Percentiles rank a stretch among this genome's conserved stretches.
Evolutionary conservation across 1,140 invertebrate genomes (phyloP).

Genomic region (Drosophila murphyi): DNA sequence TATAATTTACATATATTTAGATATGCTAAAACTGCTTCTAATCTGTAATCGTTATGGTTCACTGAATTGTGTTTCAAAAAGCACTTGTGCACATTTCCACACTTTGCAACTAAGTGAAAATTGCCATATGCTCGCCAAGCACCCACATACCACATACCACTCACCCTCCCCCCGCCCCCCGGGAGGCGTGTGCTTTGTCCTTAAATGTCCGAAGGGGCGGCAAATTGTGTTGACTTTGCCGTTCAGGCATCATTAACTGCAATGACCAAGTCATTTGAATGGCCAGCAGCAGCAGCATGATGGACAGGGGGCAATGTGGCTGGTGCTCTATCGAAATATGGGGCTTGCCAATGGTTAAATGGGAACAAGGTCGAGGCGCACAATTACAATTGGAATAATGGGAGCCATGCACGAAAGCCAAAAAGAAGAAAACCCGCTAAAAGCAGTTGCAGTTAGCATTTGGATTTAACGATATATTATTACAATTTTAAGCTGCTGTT

Average conservation of each 20-base stretch:
- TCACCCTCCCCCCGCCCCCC: too few species aligned
- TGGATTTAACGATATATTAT: conserved; percentile 69
- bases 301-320: neutral
- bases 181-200: conserved; percentile 7
- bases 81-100: conserved; percentile 44
- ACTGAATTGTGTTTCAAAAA: conserved; percentile 24
- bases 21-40: neutral
- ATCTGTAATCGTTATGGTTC: neutral
- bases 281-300: conserved; percentile 2
- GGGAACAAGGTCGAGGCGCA: conserved; percentile 59
- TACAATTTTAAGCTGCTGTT: conserved; percentile 52
- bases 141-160: too few species aligned
- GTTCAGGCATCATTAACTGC: conserved; percentile 76
- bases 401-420: conserved; percentile 47
- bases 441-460: conserved; percentile 6
- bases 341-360: conserved; percentile 7
- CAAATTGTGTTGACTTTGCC: conserved; percentile 46
- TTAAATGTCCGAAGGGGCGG: conserved; percentile 54
- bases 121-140: conserved; percentile 56
- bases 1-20: neutral
- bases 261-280: conserved; percentile 78
- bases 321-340: too few species aligned
- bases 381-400: conserved; percentile 65
- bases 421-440: neutral
- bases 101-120: conserved; percentile 74